Percentiles rank a stretch among this genome's conserved stretches.
Conservation (phyloP, 2,888 invertebrate species). For the Octonoba sinensis region DNA sequence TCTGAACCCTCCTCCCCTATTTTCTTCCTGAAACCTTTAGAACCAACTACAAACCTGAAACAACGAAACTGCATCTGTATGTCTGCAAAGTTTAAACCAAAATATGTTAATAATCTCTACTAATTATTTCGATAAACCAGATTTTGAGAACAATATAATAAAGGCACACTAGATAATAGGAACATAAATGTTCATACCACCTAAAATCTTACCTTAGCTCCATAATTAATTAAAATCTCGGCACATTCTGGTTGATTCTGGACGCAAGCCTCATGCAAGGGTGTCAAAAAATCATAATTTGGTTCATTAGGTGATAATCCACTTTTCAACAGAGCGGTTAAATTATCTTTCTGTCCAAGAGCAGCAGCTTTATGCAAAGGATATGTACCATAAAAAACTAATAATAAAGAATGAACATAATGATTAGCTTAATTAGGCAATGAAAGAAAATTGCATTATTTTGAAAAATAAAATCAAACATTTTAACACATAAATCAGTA, state of each 20-base stretch:
- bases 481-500: too few species aligned
- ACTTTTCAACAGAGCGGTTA: constrained; percentile 42
- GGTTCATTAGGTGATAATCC: constrained; percentile 62
- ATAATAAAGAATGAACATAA: neutral
- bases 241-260: constrained; percentile 65
- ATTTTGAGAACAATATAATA: too few species aligned
- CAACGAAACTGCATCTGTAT: too few species aligned
- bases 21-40: too few species aligned
- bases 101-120: too few species aligned
- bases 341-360: constrained; percentile 28
- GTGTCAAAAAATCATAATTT: constrained; percentile 67
- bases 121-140: too few species aligned
- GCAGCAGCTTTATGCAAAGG: constrained; percentile 55
- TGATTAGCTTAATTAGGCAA: neutral
- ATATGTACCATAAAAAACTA: constrained; percentile 48
- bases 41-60: too few species aligned
- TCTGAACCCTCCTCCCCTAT: too few species aligned
- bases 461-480: too few species aligned
- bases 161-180: too few species aligned
- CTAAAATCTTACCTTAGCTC: constrained; percentile 68
- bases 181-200: too few species aligned
- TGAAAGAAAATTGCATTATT: neutral
- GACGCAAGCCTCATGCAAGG: constrained; percentile 67
- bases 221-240: constrained; percentile 65
- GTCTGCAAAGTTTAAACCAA: too few species aligned